Base-by-base conservation (phyloP, 2,888 invertebrate genomes). In the Glaucopsyche alexis region DNA sequence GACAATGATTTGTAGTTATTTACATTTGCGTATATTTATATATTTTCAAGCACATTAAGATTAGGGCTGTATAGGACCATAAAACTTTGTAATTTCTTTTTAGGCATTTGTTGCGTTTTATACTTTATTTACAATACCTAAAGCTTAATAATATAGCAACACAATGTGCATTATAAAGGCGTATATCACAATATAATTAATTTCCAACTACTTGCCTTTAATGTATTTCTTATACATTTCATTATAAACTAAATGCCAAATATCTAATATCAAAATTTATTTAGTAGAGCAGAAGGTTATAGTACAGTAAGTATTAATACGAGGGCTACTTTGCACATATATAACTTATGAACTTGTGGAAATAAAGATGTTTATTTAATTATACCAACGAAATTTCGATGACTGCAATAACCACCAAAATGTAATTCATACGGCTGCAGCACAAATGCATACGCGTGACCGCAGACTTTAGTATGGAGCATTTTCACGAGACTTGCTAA, bases 21-120 rank as follows among this genome's bases (percentile, higher is more conserved):
- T 74, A 75, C 75, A 75, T 71, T 77, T 80, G 78, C 78, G 75
- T 80, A 80, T 78, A 81, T 79, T 77, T n/a, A 70, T 29, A 66
- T 52, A 67, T 72, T 13, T 60, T 55, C 19, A 60, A 60, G 60
- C 60, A 60, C 60, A 29, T 11, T 29, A 14, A 29, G 7, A 60
- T 60, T 38, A 38, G 38, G 60, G 60, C 29, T 60, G 60, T 60
- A 60, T 29, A 60, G 2, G 38, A 60, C 60, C 60, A 38, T 29
- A 38, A 38, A 70, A 70, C 45, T 45, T 69, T 69, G 38, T 64
- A 55, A 60, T 60, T 55, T 73, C 40, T 60, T 64, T 71, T 72
- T 69, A 60, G 19, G 49, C 16, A 52, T 66, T 42, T 40, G 67
- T 72, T 67, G 14, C 50, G 67, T 69, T 76, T 74, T 80, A 81